A percentile compares a stretch with the other conserved stretches of the same genome.
phyloP scores from a whole-genome alignment of 2,888 invertebrate genomes.

The Ichneumoninae sp. region DNA sequence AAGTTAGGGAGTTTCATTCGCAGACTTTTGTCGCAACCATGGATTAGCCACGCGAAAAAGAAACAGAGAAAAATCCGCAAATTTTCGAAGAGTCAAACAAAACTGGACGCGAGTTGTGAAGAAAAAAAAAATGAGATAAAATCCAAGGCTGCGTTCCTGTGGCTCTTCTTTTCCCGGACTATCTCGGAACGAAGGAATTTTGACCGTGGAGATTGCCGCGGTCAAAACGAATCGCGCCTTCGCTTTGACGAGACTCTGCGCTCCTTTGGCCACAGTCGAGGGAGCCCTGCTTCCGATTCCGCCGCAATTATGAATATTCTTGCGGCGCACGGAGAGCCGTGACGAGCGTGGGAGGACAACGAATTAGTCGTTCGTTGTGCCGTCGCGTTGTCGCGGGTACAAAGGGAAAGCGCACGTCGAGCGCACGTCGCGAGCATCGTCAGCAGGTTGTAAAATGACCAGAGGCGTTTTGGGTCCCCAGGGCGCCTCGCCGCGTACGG shows the following conservation, averaged over 20 bases:
- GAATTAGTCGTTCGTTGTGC: slow-evolving; percentile 15
- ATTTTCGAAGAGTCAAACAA: no score
- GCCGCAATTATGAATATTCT: slow-evolving; percentile 35
- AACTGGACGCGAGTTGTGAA: no score
- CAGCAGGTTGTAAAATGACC: slow-evolving; percentile 9
- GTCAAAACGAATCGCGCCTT: slow-evolving; percentile 1
- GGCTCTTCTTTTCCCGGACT: neutral
- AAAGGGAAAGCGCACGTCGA: slow-evolving; percentile 32
- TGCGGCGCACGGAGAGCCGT: neutral
- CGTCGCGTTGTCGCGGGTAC: neutral
- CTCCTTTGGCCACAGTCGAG: neutral
- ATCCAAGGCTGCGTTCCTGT: neutral
- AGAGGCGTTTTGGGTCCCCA: neutral
- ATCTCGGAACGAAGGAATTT: neutral
- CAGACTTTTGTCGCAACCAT: no score
- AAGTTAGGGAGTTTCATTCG: no score
- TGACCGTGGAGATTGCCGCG: slow-evolving; percentile 3
- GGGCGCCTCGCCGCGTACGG: neutral
- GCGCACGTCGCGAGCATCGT: neutral
- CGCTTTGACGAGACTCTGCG: slow-evolving; percentile 16
- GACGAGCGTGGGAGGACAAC: slow-evolving; percentile 6
- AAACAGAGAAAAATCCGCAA: neutral
- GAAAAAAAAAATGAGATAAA: neutral
- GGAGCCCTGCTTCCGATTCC: slow-evolving; percentile 12
- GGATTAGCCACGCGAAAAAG: neutral